A percentile compares a stretch with the other conserved stretches of the same genome.
Conservation (phyloP, 2,113 vertebrate species). For the Poecilia latipinna region DNA sequence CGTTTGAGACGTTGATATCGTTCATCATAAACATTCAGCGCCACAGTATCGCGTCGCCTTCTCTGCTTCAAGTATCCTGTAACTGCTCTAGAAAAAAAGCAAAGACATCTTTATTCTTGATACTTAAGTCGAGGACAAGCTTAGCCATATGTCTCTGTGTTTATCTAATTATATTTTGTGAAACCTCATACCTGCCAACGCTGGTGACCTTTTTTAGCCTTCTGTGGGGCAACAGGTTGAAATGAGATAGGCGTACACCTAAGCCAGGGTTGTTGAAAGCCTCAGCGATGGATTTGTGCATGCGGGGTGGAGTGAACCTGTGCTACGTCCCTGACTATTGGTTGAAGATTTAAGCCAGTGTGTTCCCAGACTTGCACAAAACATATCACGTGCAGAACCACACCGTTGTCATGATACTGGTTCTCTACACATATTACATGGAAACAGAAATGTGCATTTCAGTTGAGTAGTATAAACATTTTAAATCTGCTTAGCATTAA, state of each 20-base stretch:
- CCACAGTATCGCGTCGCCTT: too few species aligned
- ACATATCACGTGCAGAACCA: slow-evolving; percentile 45
- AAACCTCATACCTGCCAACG: slow-evolving; percentile 33
- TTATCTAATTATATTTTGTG: slow-evolving; percentile 28
- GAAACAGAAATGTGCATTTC: background rate
- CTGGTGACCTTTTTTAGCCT: slow-evolving; percentile 56
- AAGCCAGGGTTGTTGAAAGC: slow-evolving; percentile 60
- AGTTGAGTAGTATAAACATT: background rate
- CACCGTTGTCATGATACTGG: background rate
- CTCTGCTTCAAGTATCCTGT: background rate
- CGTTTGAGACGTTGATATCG: slow-evolving; percentile 1
- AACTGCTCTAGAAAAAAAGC: background rate
- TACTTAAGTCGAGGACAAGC: background rate
- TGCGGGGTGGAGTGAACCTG: slow-evolving; percentile 31
- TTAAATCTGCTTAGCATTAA: background rate
- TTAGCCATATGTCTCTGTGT: slow-evolving; percentile 17
- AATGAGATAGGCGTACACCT: slow-evolving; percentile 70
- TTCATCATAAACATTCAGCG: background rate
- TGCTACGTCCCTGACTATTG: slow-evolving; percentile 37
- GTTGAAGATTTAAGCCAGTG: slow-evolving; percentile 57
- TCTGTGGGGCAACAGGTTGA: slow-evolving; percentile 52
- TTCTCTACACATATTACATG: slow-evolving; percentile 4
- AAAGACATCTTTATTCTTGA: background rate
- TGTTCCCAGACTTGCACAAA: slow-evolving; percentile 51
- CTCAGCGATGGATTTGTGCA: slow-evolving; percentile 57